phyloP scores from a whole-genome alignment of 2,888 invertebrate species.

The Neuroscelio doddi region DNA sequence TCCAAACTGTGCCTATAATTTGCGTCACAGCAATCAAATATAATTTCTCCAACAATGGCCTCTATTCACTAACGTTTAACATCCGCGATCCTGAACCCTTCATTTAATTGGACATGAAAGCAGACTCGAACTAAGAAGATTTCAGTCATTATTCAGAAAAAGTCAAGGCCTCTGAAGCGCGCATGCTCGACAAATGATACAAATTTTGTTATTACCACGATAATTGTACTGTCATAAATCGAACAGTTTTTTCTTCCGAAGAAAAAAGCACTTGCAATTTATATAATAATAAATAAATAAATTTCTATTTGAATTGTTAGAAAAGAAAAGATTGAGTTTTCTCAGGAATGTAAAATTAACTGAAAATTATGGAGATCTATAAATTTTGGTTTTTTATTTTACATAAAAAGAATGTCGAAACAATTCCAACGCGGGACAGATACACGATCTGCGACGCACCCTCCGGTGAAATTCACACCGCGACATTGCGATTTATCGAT shows the following conservation, averaged over 20 bases:
- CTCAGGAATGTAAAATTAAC: too few species aligned
- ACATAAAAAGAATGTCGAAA: neutral
- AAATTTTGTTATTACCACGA: neutral
- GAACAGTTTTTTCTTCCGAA: too few species aligned
- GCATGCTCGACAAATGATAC: neutral
- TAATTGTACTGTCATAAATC: neutral
- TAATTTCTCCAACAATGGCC: conserved; percentile 1
- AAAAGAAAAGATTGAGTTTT: too few species aligned
- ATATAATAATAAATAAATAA: too few species aligned
- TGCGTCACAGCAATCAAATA: conserved; percentile 3
- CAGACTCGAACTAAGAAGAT: neutral
- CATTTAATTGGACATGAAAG: conserved; percentile 1
- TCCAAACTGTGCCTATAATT: neutral
- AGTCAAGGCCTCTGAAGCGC: conserved; percentile 2
- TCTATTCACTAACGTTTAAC: neutral
- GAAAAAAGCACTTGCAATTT: too few species aligned
- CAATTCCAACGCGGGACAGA: too few species aligned
- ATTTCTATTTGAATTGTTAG: too few species aligned
- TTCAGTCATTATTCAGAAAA: conserved; percentile 6
- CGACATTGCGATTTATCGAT: neutral
- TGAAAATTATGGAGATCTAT: too few species aligned
- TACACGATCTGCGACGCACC: too few species aligned
- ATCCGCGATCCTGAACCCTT: conserved; percentile 1
- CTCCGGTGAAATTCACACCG: too few species aligned
- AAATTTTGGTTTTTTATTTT: neutral